Base-by-base conservation (phyloP, 2,797 vertebrate species). In the Gallinago stenura region DNA sequence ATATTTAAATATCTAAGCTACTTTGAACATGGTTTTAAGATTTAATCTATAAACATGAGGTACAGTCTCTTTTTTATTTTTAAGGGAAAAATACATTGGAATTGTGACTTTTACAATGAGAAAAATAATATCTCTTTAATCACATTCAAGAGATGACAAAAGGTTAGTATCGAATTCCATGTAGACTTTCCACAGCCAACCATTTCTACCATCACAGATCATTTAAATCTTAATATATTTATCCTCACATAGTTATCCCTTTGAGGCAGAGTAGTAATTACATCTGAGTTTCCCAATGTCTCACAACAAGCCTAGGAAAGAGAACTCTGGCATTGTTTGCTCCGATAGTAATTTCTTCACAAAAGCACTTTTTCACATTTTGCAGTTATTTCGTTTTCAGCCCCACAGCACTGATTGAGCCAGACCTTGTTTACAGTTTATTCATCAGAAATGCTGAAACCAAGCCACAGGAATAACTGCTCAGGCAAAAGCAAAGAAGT, bases 391-490 rank as follows among this genome's bases (percentile, higher is more conserved):
- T 78, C 78, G 39, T 50, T 83, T 89, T 83, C 77, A 86, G 83
- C 12, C 73, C 58, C 58, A 79, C 30, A 69, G 61, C 50, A 45
- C 50, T 54, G 73, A 72, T 31, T 69, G 35, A 89, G 83, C 26
- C 79, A 95, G 79, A 61, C 15, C 43, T 90, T 93, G 73, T 91
- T 95, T 94, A 90, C 62, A 94, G 51, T 76, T 83, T 86, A 75
- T 91, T 93, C 65, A 58, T 37, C 65, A 78, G 41, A 83, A 57
- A 65, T 81, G n/a, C 35, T 87, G 72, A 62, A 96, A 78, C 15
- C 21, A 46, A 65, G 30, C 39, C 37, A 69, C 15, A 37, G 28
- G 57, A 81, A 70, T 70, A 90, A 78, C 8, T 1, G 4, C 35
- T 57, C 15, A 31, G 53, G 31, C 21, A 82, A 75, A 83, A 54